Evolutionary conservation across 2,888 invertebrate genomes (phyloP).

Genomic region (Tromatobia lineatoria): DNA sequence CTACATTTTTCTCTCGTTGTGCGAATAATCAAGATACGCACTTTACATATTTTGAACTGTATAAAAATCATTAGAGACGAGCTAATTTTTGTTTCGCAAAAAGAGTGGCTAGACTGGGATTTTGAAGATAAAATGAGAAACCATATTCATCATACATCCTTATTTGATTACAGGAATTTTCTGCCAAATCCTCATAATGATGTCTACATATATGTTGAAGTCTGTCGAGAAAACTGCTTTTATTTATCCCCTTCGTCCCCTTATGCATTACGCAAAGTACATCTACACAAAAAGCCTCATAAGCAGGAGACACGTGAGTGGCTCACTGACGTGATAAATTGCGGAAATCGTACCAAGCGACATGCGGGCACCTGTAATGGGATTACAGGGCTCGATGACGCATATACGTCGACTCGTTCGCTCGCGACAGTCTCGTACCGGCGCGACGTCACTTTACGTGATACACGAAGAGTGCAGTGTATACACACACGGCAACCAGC

Average conservation of each 20-base stretch:
- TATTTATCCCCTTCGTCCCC: neutral
- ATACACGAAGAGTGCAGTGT: neutral
- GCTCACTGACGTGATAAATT: conserved; percentile 41
- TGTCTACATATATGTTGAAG: neutral
- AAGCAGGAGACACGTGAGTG: conserved; percentile 10
- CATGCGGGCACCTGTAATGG: conserved; percentile 50
- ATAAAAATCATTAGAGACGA: too few species aligned
- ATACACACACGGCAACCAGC: conserved; percentile 5
- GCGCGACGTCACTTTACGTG: conserved; percentile 23
- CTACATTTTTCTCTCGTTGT: too few species aligned
- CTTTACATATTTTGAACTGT: too few species aligned
- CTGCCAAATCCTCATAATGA: neutral
- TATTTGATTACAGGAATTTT: neutral
- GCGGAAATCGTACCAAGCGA: conserved; percentile 42
- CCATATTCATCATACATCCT: neutral
- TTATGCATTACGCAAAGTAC: neutral
- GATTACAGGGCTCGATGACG: conserved; percentile 62
- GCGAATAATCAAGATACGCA: too few species aligned
- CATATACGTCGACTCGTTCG: conserved; percentile 33
- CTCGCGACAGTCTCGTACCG: conserved; percentile 17
- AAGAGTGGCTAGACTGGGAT: too few species aligned
- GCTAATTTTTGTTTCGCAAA: too few species aligned
- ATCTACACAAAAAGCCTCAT: conserved; percentile 6
- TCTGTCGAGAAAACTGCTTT: conserved; percentile 1
- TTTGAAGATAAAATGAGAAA: neutral